These are phyloP conservation scores for Valencia hispanica DNA, from an alignment of 2,797 vertebrate species.

Conservation along the genomic window DNA sequence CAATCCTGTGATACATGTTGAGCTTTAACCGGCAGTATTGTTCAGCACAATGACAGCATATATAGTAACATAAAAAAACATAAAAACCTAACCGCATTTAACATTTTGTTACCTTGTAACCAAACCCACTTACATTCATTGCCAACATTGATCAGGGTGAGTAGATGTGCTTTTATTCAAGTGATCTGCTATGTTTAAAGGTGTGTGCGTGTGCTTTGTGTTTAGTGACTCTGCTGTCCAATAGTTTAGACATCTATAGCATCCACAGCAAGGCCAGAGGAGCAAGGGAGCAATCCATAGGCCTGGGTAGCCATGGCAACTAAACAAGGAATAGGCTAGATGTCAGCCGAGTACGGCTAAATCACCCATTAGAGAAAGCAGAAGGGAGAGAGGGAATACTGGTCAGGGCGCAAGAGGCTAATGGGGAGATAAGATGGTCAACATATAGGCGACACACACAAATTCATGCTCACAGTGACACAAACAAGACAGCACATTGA, in stretches of 20 bases:
- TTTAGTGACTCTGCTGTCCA: conserved; percentile 70
- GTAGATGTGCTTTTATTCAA: conserved; percentile 42
- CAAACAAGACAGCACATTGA: conserved; percentile 48
- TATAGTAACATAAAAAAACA: background rate
- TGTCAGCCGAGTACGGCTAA: conserved; percentile 86
- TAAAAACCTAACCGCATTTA: background rate
- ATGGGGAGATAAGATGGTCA: conserved; percentile 82
- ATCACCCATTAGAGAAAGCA: conserved; percentile 86
- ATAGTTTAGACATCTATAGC: conserved; percentile 81
- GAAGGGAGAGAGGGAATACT: conserved; percentile 77
- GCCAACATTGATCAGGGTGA: conserved; percentile 5
- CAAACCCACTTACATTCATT: conserved; percentile 14
- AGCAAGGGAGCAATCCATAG: conserved; percentile 82
- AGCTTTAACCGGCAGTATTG: background rate
- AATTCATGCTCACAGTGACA: conserved; percentile 19
- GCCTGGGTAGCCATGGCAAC: conserved; percentile 85
- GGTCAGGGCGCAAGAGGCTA: conserved; percentile 82
- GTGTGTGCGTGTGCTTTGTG: conserved; percentile 35
- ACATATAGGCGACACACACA: conserved; percentile 62
- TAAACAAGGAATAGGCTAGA: conserved; percentile 86
- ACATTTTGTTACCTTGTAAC: conserved; percentile 25
- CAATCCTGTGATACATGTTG: background rate
- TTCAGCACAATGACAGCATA: background rate
- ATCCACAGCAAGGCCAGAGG: conserved; percentile 75
- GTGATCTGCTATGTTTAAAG: conserved; percentile 20